phyloP scores from a whole-genome alignment of 2,888 invertebrate species.

The Quadroppia sp. region DNA sequence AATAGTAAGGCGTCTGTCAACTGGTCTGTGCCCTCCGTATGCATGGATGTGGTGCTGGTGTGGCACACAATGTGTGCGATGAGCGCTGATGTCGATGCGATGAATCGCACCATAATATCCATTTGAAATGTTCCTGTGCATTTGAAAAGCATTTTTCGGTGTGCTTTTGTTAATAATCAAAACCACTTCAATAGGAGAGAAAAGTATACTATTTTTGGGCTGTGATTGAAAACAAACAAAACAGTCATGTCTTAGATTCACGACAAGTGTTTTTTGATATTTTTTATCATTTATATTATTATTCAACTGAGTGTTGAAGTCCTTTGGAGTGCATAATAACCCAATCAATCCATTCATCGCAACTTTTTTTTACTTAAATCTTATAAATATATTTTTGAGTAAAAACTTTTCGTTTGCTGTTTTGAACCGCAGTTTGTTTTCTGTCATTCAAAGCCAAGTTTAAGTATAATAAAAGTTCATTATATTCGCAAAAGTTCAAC shows the following conservation, averaged over 20 bases:
- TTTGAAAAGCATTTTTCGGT: not conserved
- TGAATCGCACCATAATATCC: not conserved
- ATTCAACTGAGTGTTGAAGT: slow-evolving; percentile 18
- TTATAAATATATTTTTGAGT: too few species aligned
- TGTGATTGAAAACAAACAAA: not conserved
- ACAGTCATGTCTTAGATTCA: slow-evolving; percentile 12
- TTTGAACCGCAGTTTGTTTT: too few species aligned
- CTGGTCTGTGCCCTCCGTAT: not conserved
- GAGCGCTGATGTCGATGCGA: not conserved
- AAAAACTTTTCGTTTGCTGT: too few species aligned
- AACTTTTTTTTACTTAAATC: too few species aligned
- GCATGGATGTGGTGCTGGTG: not conserved
- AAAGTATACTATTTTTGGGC: slow-evolving; percentile 14
- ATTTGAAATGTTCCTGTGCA: not conserved
- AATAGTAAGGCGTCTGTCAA: not conserved
- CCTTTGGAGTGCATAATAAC: not conserved
- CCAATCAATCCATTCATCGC: not conserved
- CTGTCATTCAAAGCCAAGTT: too few species aligned
- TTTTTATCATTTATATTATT: not conserved
- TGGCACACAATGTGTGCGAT: too few species aligned
- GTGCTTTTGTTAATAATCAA: not conserved
- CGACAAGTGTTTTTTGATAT: not conserved
- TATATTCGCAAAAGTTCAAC: too few species aligned
- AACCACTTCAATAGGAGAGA: not conserved
- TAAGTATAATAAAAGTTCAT: too few species aligned